Percentiles rank a stretch among this genome's conserved stretches.
These are phyloP conservation scores for Tenualosa ilisha DNA, from an alignment of 2,797 vertebrate species.

Conservation along the genomic window DNA sequence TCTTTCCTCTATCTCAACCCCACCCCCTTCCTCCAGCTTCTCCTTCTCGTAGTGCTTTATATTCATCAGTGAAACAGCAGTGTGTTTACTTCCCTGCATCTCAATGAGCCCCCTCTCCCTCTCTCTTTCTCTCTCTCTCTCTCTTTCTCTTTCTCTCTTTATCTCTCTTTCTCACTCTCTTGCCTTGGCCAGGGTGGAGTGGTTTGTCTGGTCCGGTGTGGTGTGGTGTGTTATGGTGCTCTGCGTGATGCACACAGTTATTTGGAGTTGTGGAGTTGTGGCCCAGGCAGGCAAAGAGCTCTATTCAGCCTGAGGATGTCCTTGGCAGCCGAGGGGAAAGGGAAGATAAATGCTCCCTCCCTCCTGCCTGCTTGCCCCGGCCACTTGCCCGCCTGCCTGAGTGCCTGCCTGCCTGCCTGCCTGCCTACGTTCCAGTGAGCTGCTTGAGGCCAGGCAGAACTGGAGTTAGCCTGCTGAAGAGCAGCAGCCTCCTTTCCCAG, in stretches of 20 bases:
- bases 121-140: too few species aligned
- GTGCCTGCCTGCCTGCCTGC: neutral
- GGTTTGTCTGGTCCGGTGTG: neutral
- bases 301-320: slow-evolving; percentile 26
- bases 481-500: slow-evolving; percentile 55
- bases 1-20: neutral
- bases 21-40: neutral
- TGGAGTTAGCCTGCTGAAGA: slow-evolving; percentile 32
- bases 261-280: slow-evolving; percentile 15
- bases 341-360: slow-evolving; percentile 37
- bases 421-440: slow-evolving; percentile 27
- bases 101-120: slow-evolving; percentile 4
- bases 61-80: neutral
- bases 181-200: neutral
- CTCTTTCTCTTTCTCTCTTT: too few species aligned
- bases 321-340: slow-evolving; percentile 28
- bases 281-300: neutral
- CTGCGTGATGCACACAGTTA: neutral
- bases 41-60: slow-evolving; percentile 15
- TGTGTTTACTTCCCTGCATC: slow-evolving; percentile 24
- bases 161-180: too few species aligned
- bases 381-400: neutral
- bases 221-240: neutral
- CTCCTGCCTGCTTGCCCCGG: too few species aligned
- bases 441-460: slow-evolving; percentile 36